Evolutionary conservation across 2,888 invertebrate species (phyloP).

Genomic region (Ormyrus thymus): DNA sequence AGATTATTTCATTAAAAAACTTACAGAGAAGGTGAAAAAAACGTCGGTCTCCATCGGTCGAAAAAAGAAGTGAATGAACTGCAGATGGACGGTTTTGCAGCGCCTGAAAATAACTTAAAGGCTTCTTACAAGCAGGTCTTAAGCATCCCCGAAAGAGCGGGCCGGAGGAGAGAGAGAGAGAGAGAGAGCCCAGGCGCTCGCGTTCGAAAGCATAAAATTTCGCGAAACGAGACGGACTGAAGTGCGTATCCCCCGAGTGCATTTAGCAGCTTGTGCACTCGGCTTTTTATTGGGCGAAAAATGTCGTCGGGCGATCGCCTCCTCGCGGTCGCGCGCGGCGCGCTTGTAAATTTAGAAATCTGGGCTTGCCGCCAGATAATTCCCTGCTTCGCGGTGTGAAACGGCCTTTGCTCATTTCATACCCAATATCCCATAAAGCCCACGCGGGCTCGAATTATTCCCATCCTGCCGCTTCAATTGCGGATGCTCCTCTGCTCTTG

Average conservation of each 20-base stretch:
- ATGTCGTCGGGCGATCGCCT: constrained; percentile 46
- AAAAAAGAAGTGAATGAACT: constrained; percentile 44
- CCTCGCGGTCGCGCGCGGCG: background rate
- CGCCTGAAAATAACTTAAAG: constrained; percentile 40
- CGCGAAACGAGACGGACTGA: constrained; percentile 47
- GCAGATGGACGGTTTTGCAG: background rate
- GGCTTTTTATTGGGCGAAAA: constrained; percentile 52
- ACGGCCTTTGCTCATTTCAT: constrained; percentile 72
- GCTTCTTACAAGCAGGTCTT: no score
- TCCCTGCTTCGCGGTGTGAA: constrained; percentile 70
- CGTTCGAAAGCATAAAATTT: constrained; percentile 41
- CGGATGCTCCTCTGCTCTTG: constrained; percentile 42
- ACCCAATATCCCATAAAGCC: constrained; percentile 70
- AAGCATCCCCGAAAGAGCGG: background rate
- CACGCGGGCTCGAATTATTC: constrained; percentile 58
- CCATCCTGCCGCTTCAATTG: constrained; percentile 60
- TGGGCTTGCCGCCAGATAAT: constrained; percentile 70
- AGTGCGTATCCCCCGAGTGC: constrained; percentile 32
- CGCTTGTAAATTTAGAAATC: constrained; percentile 66
- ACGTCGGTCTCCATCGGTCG: background rate
- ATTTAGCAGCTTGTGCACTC: constrained; percentile 46
- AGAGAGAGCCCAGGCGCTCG: constrained; percentile 5
- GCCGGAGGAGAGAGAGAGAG: constrained; percentile 5
- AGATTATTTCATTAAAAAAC: no score
- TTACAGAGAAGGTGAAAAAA: no score